Conservation (phyloP, 2,113 vertebrate genomes). For the Argyrosomus japonicus region DNA sequence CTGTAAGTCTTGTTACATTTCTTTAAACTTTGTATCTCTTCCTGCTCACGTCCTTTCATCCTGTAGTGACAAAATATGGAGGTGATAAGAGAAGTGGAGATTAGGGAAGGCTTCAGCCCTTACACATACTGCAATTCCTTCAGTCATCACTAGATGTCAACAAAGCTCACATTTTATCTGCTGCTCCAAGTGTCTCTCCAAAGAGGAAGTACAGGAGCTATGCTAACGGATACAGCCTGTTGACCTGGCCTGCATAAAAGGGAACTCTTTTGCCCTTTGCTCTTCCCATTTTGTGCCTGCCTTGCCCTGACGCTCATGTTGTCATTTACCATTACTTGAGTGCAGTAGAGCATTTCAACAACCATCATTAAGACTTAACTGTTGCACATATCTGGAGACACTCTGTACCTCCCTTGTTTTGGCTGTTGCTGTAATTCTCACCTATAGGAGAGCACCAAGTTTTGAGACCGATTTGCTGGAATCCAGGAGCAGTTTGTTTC, state of each 20-base stretch:
- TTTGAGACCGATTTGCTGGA: neutral
- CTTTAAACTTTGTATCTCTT: fast-evolving
- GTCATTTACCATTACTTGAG: neutral
- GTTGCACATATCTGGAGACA: neutral
- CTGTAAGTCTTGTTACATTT: neutral
- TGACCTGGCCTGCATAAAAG: neutral
- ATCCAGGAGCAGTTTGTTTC: slow-evolving; percentile 76
- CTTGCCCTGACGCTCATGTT: neutral
- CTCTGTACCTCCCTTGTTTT: no score
- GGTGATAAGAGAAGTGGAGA: neutral
- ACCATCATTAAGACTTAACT: neutral
- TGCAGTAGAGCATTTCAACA: neutral
- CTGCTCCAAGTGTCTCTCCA: neutral
- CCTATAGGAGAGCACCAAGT: slow-evolving; percentile 67
- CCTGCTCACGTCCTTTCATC: fast-evolving
- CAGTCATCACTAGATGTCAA: neutral
- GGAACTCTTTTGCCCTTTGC: neutral
- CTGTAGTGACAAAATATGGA: slow-evolving; percentile 42
- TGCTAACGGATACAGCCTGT: neutral
- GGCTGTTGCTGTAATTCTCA: slow-evolving; percentile 44
- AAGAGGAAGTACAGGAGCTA: neutral
- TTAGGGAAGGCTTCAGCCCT: no score
- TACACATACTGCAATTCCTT: neutral
- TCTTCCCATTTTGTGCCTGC: neutral
- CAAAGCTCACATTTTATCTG: neutral